A percentile compares a stretch with the other conserved stretches of the same genome.
Conservation (phyloP, 2,797 vertebrate genomes). For the Diplodus puntazzo region DNA sequence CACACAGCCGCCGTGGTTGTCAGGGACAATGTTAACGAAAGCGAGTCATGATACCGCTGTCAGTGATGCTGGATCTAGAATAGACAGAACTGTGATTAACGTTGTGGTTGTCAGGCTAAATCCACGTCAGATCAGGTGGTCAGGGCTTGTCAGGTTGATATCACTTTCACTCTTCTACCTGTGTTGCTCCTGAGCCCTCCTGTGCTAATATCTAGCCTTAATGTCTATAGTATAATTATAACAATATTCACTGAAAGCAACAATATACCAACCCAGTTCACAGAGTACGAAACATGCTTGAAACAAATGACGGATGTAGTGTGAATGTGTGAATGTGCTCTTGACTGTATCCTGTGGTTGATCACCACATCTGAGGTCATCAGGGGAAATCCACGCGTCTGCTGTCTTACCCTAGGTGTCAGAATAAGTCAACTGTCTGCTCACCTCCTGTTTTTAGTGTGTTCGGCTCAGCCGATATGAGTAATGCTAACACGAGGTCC, state of each 20-base stretch:
- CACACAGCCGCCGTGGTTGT: slow-evolving; percentile 50
- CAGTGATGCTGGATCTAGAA: background rate
- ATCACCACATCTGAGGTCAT: slow-evolving; percentile 49
- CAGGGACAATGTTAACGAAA: slow-evolving; percentile 26
- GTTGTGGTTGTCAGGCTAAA: slow-evolving; percentile 5
- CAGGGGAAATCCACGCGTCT: slow-evolving; percentile 75
- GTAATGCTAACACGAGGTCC: slow-evolving; percentile 21
- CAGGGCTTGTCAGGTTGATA: background rate
- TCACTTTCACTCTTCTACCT: background rate
- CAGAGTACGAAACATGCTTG: slow-evolving; percentile 2
- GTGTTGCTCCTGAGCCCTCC: background rate
- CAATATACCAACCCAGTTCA: background rate
- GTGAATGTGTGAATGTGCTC: slow-evolving; percentile 14
- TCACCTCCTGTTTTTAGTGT: slow-evolving; percentile 49
- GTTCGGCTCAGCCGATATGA: slow-evolving; percentile 54
- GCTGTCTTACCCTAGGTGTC: slow-evolving; percentile 29
- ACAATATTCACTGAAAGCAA: background rate
- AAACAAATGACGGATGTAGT: slow-evolving; percentile 36
- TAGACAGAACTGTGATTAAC: background rate
- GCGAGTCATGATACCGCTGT: background rate
- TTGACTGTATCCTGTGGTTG: slow-evolving; percentile 19
- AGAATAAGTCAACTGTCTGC: slow-evolving; percentile 37
- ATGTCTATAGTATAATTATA: too few species aligned
- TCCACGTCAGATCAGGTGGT: background rate
- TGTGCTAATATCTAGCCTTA: background rate